Conservation (phyloP, 2,797 vertebrate species). For the Myotis myotis region DNA sequence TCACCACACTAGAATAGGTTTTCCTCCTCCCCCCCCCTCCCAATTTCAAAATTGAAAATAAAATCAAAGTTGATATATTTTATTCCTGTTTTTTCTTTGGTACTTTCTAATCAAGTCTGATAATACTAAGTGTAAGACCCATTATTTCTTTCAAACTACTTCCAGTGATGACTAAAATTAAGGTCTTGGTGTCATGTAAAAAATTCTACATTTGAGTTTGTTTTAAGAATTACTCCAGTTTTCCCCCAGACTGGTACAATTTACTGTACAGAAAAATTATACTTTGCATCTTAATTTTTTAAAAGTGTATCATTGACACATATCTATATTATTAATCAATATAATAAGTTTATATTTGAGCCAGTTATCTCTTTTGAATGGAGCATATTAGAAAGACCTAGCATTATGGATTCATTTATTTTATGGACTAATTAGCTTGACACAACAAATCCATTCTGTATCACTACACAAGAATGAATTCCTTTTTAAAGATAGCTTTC, state of each 20-base stretch:
- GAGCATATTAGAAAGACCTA: not conserved
- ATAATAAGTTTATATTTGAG: not conserved
- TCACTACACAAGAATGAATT: not conserved
- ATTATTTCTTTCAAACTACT: not conserved
- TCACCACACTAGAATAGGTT: not conserved
- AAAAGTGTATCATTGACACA: not conserved
- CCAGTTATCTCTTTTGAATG: not conserved
- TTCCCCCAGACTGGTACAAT: not conserved
- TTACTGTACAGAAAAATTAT: not conserved
- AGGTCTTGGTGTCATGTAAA: not conserved
- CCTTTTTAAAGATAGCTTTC: not conserved
- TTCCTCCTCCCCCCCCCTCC: not conserved
- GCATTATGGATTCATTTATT: slow-evolving; percentile 35
- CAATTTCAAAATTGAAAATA: slow-evolving; percentile 32
- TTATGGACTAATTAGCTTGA: not conserved
- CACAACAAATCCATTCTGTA: slow-evolving; percentile 17
- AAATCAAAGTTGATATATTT: slow-evolving; percentile 28
- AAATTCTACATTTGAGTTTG: not conserved
- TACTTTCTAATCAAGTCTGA: slow-evolving; percentile 28
- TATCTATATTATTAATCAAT: not conserved
- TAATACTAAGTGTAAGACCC: not conserved
- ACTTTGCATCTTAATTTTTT: not conserved
- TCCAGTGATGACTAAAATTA: slow-evolving; percentile 7
- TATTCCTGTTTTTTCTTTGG: slow-evolving; percentile 37
- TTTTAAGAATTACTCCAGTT: slow-evolving; percentile 8